Conservation (phyloP, 37 sponge, comb jelly and placozoan species). For the Spongia lamella region DNA sequence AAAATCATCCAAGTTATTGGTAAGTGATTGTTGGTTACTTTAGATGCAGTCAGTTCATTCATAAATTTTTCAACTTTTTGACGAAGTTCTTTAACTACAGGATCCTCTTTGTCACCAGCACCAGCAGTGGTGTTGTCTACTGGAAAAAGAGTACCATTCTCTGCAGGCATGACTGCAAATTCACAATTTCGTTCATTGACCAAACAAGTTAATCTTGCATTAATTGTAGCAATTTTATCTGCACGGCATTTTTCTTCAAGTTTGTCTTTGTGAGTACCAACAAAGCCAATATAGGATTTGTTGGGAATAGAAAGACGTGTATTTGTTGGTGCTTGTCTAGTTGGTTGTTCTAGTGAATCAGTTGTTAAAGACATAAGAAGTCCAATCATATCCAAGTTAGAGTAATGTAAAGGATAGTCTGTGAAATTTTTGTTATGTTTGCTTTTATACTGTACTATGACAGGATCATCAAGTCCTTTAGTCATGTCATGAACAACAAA, state of each 20-base stretch:
- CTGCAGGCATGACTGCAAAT: not conserved
- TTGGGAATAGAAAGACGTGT: not conserved
- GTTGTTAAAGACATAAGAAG: too few relatives aligned
- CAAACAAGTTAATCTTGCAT: slow-evolving; percentile 1
- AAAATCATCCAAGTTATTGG: slow-evolving; percentile 58
- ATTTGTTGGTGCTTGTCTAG: too few relatives aligned
- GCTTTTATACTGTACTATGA: too few relatives aligned
- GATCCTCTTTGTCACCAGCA: slow-evolving; percentile 24
- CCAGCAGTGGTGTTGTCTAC: slow-evolving; percentile 66
- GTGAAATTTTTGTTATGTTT: too few relatives aligned
- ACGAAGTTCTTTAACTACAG: slow-evolving; percentile 9
- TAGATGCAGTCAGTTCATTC: not conserved
- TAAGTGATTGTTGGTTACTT: slow-evolving; percentile 9
- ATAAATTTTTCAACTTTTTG: slow-evolving; percentile 34
- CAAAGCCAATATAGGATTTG: slow-evolving; percentile 23
- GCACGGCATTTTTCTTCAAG: not conserved
- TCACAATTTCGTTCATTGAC: not conserved
- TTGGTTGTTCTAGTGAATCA: too few relatives aligned
- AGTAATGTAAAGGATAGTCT: too few relatives aligned
- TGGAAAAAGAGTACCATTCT: slow-evolving; percentile 1
- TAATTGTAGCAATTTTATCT: not conserved
- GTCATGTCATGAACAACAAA: too few relatives aligned
- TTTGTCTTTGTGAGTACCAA: slow-evolving; percentile 61
- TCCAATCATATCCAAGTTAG: too few relatives aligned
- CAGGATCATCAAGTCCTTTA: too few relatives aligned